These are phyloP conservation scores for Aplodontia rufa DNA, from an alignment of 2,113 vertebrate genomes.

Conservation along the genomic window DNA sequence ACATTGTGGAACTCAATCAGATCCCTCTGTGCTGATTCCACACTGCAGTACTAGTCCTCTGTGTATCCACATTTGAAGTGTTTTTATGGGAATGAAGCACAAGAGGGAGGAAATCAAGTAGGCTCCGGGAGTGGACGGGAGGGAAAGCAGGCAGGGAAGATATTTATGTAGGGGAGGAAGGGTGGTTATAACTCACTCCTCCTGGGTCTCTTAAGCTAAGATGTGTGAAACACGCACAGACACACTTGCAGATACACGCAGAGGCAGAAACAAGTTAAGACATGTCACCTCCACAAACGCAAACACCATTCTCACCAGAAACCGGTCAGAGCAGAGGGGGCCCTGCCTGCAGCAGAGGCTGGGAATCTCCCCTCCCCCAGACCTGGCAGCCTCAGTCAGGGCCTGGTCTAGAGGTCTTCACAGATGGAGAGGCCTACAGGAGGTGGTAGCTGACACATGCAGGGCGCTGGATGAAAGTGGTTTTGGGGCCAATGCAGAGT, in stretches of 20 bases:
- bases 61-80: not conserved
- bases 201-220: not conserved
- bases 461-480: not conserved
- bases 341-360: not conserved
- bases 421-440: not conserved
- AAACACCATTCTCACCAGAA: slow-evolving; percentile 57
- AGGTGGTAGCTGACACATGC: not conserved
- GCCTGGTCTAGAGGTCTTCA: not conserved
- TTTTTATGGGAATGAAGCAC: not conserved
- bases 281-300: slow-evolving; percentile 3
- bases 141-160: not conserved
- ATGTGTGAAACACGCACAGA: not conserved
- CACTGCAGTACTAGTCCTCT: not conserved
- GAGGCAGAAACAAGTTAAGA: slow-evolving; percentile 42
- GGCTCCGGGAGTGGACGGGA: not conserved
- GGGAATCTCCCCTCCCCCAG: not conserved
- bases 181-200: not conserved
- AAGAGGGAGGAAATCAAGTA: not conserved
- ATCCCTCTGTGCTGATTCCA: not conserved
- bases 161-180: not conserved
- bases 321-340: not conserved
- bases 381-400: not conserved
- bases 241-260: not conserved
- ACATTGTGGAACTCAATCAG: not conserved
- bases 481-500: not conserved